Evolutionary conservation across 2,888 invertebrate genomes (phyloP).

Genomic region (Rhorus exstirpatorius): DNA sequence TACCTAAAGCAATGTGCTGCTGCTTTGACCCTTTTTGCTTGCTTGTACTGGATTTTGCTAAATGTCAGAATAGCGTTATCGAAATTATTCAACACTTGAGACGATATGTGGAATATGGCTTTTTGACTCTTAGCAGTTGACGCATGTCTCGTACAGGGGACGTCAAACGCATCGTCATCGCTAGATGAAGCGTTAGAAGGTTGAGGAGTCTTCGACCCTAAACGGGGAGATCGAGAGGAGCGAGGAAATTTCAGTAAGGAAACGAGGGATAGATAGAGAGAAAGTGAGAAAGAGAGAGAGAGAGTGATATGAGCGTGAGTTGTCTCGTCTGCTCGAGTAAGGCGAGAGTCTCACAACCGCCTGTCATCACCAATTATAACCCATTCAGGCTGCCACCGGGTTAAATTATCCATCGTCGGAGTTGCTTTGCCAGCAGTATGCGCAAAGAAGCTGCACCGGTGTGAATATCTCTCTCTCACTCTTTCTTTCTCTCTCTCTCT

Average conservation of each 20-base stretch:
- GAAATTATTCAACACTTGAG: slow-evolving; percentile 2
- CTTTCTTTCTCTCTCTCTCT: not conserved
- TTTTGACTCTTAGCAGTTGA: slow-evolving; percentile 11
- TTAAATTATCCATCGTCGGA: slow-evolving; percentile 82
- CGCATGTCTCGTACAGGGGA: not conserved
- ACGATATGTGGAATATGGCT: slow-evolving; percentile 1
- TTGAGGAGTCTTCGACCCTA: slow-evolving; percentile 37
- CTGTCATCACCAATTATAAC: slow-evolving; percentile 85
- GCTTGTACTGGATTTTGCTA: no score
- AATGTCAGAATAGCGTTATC: not conserved
- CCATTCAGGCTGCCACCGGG: slow-evolving; percentile 80
- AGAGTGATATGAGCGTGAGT: slow-evolving; percentile 12
- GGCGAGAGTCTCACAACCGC: slow-evolving; percentile 74
- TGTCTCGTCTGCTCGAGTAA: slow-evolving; percentile 61
- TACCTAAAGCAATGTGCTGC: not conserved
- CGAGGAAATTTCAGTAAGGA: slow-evolving; percentile 54
- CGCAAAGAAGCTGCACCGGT: slow-evolving; percentile 45
- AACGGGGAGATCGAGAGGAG: slow-evolving; percentile 48
- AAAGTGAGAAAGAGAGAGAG: slow-evolving; percentile 17
- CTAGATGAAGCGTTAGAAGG: slow-evolving; percentile 18
- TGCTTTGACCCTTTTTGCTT: no score
- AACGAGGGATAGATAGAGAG: slow-evolving; percentile 23
- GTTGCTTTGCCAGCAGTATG: slow-evolving; percentile 56
- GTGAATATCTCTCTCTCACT: slow-evolving; percentile 16
- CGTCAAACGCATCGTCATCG: slow-evolving; percentile 4